These are phyloP conservation scores for Ceratitis capitata DNA, from an alignment of 1,140 invertebrate species.

Conservation along the genomic window DNA sequence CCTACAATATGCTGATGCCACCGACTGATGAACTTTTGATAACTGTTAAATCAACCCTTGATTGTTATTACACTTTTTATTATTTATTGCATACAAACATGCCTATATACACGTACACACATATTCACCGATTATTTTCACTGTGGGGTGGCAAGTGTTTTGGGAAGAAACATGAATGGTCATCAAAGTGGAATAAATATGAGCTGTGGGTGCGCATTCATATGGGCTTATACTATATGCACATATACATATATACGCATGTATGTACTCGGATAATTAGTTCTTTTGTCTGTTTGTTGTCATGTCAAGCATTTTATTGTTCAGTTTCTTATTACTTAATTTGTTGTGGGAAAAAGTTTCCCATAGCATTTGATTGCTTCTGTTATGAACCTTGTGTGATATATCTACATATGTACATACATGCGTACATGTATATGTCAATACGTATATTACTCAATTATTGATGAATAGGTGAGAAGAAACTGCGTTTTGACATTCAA, in stretches of 20 bases:
- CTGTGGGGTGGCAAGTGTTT: constrained; percentile 44
- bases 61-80: neutral
- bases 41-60: constrained; percentile 36
- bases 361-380: constrained; percentile 27
- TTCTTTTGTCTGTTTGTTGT: constrained; percentile 48
- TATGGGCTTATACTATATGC: constrained; percentile 46
- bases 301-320: constrained; percentile 63
- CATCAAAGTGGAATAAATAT: neutral
- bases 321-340: constrained; percentile 58
- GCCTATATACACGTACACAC: neutral
- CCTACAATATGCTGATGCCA: constrained; percentile 40
- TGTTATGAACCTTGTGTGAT: neutral
- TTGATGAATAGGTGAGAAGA: neutral
- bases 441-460: neutral
- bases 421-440: too few species aligned
- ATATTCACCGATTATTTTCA: constrained; percentile 37
- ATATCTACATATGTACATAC: too few species aligned
- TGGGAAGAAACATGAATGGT: constrained; percentile 6
- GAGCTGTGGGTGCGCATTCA: neutral
- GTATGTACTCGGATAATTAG: too few species aligned
- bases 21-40: constrained; percentile 12
- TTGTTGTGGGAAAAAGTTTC: constrained; percentile 55
- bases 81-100: neutral
- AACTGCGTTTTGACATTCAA: neutral
- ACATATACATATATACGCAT: too few species aligned